A percentile compares a stretch with the other conserved stretches of the same genome.
Conservation (phyloP, 2,888 invertebrate genomes). For the Entomobrya multifasciata region DNA sequence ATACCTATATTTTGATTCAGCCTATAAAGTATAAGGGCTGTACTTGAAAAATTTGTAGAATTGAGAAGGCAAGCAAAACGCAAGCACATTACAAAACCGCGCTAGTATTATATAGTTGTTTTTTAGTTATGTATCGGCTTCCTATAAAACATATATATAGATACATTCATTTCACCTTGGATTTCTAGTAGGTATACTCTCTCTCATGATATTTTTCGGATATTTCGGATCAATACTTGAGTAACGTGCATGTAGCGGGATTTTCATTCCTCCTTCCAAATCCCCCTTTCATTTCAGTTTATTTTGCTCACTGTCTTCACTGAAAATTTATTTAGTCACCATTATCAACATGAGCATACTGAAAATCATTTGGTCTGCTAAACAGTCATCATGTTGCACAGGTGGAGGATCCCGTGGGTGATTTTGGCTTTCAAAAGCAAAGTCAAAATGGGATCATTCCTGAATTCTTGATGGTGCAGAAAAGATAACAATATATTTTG, state of each 20-base stretch:
- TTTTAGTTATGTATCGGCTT: neutral
- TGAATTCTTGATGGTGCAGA: constrained; percentile 53
- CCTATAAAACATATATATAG: constrained; percentile 12
- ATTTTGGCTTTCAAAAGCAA: constrained; percentile 48
- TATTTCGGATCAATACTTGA: constrained; percentile 72
- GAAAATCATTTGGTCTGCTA: constrained; percentile 32
- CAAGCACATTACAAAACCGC: neutral
- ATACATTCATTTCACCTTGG: constrained; percentile 69
- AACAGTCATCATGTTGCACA: constrained; percentile 62
- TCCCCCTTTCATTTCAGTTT: constrained; percentile 49
- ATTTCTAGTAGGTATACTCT: constrained; percentile 48
- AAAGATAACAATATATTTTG: neutral
- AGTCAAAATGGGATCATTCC: constrained; percentile 43
- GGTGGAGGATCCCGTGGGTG: constrained; percentile 58
- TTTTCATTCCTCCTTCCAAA: constrained; percentile 68
- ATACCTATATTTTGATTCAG: too few relatives aligned
- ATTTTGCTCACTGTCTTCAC: constrained; percentile 46
- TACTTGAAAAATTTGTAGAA: constrained; percentile 27
- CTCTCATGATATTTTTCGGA: constrained; percentile 53
- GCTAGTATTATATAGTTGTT: neutral
- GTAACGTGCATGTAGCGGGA: constrained; percentile 72
- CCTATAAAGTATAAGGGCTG: constrained; percentile 8
- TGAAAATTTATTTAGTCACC: constrained; percentile 52
- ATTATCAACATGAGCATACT: constrained; percentile 56
- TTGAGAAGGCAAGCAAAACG: neutral